Evolutionary conservation across 2,797 vertebrate species (phyloP).

Genomic region (Tinamus major): DNA sequence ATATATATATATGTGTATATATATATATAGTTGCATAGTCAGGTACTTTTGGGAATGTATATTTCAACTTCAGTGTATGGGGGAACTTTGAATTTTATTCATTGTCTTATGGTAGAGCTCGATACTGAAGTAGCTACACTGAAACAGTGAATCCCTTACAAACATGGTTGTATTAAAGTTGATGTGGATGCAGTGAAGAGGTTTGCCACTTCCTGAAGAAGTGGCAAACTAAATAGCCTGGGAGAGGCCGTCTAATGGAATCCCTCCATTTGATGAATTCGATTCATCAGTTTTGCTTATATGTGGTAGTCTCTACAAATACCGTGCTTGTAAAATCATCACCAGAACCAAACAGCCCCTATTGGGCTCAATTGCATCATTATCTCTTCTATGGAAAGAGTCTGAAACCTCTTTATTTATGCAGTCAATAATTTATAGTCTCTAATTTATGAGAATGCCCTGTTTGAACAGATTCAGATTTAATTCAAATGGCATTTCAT

Average conservation of each 20-base stretch:
- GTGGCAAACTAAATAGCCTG: neutral
- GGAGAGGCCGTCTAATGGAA: neutral
- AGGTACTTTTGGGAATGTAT: neutral
- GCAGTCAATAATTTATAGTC: neutral
- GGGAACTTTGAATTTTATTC: neutral
- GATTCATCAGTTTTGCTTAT: neutral
- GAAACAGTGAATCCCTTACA: neutral
- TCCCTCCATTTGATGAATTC: neutral
- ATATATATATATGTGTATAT: neutral
- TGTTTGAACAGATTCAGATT: neutral
- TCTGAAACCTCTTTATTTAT: neutral
- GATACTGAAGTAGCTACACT: neutral
- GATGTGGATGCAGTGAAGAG: neutral
- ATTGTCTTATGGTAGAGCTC: neutral
- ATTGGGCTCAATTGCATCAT: neutral
- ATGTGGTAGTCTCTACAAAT: neutral
- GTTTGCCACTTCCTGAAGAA: neutral
- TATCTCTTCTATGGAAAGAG: neutral
- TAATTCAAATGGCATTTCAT: neutral
- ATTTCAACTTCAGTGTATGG: neutral
- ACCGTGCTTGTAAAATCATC: neutral
- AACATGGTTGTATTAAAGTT: neutral
- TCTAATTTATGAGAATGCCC: neutral
- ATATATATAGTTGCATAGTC: neutral
- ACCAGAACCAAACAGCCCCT: neutral